Percentiles rank a stretch among this genome's conserved stretches.
These are phyloP conservation scores for Drosophila tanythrix DNA, from an alignment of 2,888 invertebrate genomes.

Conservation along the genomic window DNA sequence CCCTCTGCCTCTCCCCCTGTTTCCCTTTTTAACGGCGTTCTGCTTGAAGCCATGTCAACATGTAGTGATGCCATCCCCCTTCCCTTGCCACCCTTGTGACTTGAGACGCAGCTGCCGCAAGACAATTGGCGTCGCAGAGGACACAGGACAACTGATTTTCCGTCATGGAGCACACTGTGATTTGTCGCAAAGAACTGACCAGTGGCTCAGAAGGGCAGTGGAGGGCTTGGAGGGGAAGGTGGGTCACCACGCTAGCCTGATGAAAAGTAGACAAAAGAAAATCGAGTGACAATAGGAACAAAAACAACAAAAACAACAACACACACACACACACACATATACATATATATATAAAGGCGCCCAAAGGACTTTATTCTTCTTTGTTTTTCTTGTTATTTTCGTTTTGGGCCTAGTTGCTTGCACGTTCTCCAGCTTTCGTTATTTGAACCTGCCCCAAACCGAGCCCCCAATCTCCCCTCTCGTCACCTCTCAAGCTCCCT, in stretches of 20 bases:
- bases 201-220: not conserved
- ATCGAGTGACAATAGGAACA: slow-evolving; percentile 57
- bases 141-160: slow-evolving; percentile 67
- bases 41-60: slow-evolving; percentile 30
- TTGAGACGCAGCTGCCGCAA: slow-evolving; percentile 60
- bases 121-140: slow-evolving; percentile 34
- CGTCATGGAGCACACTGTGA: slow-evolving; percentile 69
- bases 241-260: slow-evolving; percentile 35
- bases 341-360: not conserved
- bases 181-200: slow-evolving; percentile 60
- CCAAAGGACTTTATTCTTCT: slow-evolving; percentile 8
- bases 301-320: slow-evolving; percentile 30
- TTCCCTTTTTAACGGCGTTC: not conserved
- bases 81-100: slow-evolving; percentile 15
- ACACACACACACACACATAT: not conserved
- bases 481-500: not conserved
- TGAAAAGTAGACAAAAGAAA: slow-evolving; percentile 72
- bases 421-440: slow-evolving; percentile 23
- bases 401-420: slow-evolving; percentile 47
- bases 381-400: not conserved
- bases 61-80: slow-evolving; percentile 17
- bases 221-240: slow-evolving; percentile 5
- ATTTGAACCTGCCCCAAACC: not conserved
- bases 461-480: not conserved
- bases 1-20: not conserved